Conservation (phyloP, 2,888 invertebrate genomes). For the Epistrophe eligans region DNA sequence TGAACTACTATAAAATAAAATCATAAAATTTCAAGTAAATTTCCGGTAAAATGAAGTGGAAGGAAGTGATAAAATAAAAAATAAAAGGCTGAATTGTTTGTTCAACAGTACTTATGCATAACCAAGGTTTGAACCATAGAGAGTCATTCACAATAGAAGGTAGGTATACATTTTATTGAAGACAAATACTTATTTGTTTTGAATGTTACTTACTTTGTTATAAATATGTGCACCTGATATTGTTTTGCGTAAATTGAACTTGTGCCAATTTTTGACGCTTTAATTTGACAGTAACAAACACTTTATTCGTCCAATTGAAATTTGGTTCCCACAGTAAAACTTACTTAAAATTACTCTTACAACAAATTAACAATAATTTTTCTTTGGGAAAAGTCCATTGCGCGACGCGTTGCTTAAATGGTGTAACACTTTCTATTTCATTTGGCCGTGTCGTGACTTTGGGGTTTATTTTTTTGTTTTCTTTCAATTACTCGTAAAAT, state of each 20-base stretch:
- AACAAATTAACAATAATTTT: constrained; percentile 53
- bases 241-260: constrained; percentile 17
- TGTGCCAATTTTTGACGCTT: constrained; percentile 44
- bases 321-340: constrained; percentile 50
- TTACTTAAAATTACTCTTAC: constrained; percentile 6
- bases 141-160: not conserved
- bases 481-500: not conserved
- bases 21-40: constrained; percentile 34
- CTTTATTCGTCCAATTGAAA: not conserved
- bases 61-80: constrained; percentile 6
- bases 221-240: not conserved
- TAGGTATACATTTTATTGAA: not conserved
- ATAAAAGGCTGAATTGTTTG: not conserved
- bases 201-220: constrained; percentile 22
- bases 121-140: constrained; percentile 17
- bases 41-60: constrained; percentile 14
- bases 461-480: constrained; percentile 18
- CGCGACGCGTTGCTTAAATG: constrained; percentile 20
- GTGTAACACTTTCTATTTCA: constrained; percentile 71
- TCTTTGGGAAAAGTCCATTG: constrained; percentile 37
- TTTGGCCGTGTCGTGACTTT: constrained; percentile 60
- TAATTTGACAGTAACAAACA: constrained; percentile 52
- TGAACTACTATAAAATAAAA: constrained; percentile 2
- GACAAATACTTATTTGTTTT: not conserved
- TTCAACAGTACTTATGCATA: constrained; percentile 4